Conservation (phyloP, 53 echinoderm and acorn worm genomes). For the Arbacia lixula region DNA sequence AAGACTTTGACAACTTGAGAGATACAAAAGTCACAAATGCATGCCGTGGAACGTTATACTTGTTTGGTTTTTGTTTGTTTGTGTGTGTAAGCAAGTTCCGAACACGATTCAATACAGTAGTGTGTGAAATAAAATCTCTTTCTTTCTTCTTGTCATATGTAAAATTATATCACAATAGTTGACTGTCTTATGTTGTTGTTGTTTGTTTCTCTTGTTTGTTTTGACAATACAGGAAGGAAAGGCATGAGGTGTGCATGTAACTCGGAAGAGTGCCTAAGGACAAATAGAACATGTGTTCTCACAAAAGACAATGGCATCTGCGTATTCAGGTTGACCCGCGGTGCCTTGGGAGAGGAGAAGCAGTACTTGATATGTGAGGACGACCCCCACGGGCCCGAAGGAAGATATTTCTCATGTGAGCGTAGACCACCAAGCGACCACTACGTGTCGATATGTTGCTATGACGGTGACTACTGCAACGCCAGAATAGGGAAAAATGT, state of each 20-base stretch:
- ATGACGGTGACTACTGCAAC: conserved; percentile 14
- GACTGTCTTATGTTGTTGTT: background rate
- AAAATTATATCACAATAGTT: background rate
- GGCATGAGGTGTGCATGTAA: conserved; percentile 28
- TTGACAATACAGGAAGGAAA: conserved; percentile 10
- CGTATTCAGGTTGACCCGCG: conserved; percentile 16
- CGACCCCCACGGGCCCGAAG: conserved; percentile 9
- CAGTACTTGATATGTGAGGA: conserved; percentile 17
- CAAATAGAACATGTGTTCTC: conserved; percentile 9
- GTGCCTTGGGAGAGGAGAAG: background rate
- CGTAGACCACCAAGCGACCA: background rate
- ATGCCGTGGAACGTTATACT: no score
- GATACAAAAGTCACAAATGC: no score
- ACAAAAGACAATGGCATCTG: conserved; percentile 12
- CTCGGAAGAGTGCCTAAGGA: background rate
- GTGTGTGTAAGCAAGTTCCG: background rate
- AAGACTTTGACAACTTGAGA: no score
- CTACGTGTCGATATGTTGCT: conserved; percentile 23
- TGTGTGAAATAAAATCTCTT: background rate
- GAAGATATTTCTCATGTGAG: conserved; percentile 1
- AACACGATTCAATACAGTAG: background rate
- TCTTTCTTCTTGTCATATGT: background rate
- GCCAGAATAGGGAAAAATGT: background rate
- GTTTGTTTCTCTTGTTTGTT: background rate
- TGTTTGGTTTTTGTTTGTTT: no score